Evolutionary conservation across 2,797 vertebrate genomes (phyloP), one percentile per base, ranked within the genome.

Genomic region (Myiotriccus ornatus): DNA sequence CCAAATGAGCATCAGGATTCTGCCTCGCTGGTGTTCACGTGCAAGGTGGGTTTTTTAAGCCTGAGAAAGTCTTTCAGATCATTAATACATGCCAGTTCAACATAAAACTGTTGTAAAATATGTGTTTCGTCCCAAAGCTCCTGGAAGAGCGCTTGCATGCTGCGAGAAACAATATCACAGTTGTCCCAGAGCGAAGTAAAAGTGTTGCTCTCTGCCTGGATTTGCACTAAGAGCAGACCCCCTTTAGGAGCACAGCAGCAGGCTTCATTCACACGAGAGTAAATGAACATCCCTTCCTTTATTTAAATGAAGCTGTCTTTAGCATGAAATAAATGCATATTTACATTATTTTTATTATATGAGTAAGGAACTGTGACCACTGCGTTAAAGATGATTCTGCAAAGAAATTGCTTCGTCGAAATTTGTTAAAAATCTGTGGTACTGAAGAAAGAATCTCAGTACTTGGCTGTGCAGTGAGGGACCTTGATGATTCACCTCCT

Each of bases 331-430:
- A 84, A 90, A 75, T 67, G 77, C n/a, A 21, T 46, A 94, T 95
- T 95, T 96, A 84, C 93, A 90, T 96, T 63, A 91, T 93, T 96
- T 93, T 95, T 96, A 93, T 95, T 95, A 44, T 73, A 79, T 90
- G 76, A 82, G 49, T 90, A 69, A 75, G 69, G 71, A 95, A 81
- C 83, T 84, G 79, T 92, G 93, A 89, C 90, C 71, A 21, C 35
- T 77, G 23, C 86, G 57, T 52, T 86, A 84, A 78, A 74, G 43
- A 76, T 46, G 47, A 91, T 87, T 92, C 64, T 68, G 34, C 84
- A 84, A 85, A 93, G 55, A 89, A 91, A 87, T 67, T 5, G 55
- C 28, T 87, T 59, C 27, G 56, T 84, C 28, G 43, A 59, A 77
- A 91, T 90, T 67, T 94, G 49, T 78, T 94, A 67, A 90, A 90